These are phyloP conservation scores for Lumbricus terrestris DNA, from an alignment of 2,888 invertebrate species.

Conservation along the genomic window DNA sequence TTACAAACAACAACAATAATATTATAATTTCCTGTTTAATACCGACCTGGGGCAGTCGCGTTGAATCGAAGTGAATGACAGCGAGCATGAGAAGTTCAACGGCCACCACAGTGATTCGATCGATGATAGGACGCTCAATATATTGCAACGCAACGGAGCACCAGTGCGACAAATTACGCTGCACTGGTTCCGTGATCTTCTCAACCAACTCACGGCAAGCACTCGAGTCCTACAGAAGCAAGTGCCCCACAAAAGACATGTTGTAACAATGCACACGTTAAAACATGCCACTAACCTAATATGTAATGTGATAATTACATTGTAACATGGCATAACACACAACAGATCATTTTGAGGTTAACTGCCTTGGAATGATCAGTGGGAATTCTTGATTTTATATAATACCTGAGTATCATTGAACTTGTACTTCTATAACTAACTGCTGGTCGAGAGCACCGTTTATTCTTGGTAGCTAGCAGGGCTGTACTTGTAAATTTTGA, in stretches of 20 bases:
- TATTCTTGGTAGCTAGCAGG: no score
- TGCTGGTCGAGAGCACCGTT: no score
- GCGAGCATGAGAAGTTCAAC: constrained; percentile 4
- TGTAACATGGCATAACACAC: no score
- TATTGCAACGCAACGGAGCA: not conserved
- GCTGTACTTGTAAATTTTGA: no score
- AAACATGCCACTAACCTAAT: not conserved
- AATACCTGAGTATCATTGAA: no score
- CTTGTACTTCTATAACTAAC: no score
- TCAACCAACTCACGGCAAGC: not conserved
- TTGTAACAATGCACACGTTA: not conserved
- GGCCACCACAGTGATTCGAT: not conserved
- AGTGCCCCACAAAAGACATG: not conserved
- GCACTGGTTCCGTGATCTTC: not conserved
- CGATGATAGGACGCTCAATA: not conserved
- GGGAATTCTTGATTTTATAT: no score
- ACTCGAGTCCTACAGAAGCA: not conserved
- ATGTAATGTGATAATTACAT: no score
- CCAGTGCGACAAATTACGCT: not conserved
- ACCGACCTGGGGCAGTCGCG: not conserved
- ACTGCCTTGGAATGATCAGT: no score
- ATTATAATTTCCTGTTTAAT: not conserved
- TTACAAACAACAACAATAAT: not conserved
- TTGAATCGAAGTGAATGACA: not conserved
- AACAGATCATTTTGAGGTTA: no score